Evolutionary conservation across 2,113 vertebrate genomes (phyloP), one percentile per base, ranked within the genome.

Genomic region (Sula dactylatra): DNA sequence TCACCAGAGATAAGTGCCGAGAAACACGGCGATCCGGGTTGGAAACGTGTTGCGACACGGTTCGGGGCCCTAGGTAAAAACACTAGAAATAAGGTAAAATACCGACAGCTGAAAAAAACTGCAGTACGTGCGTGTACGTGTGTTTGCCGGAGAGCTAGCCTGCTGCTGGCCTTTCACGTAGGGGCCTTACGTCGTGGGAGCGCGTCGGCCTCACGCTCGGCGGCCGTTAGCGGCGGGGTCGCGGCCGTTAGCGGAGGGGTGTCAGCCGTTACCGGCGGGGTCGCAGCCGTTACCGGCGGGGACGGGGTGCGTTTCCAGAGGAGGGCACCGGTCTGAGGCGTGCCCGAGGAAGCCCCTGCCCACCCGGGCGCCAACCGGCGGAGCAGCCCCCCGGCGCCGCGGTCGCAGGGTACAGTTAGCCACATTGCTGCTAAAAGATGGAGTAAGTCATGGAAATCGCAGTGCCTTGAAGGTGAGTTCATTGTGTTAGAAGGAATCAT

Each of bases 101-200:
- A 4, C 25, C 1, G 2, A 7, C 9, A 32, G 62, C 34, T 5
- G 44, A 3, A 3, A 11, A 1, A 1, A 1, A 0, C 4, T 5
- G 49, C 67, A 1, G 1, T n/a, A 7, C 3, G 31, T 1, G 65
- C 10, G 36, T 24, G 20, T 5, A 11, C 5, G 24, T 9, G 36
- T 32, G 27, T 17, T 16, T 16, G 16, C 10, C 7, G 42, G 31
- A 31, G 10, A 17, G 27, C 55, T 24, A 21, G 6, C 5, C 16
- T 17, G 15, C 40, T 29, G 32, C 0, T 13, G 13, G 44, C 16
- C 4, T n/a, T 11, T 16, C 64, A 1, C 9, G 2, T 2, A 10
- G 13, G 44, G 11, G n/a, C 47, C 64, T 42, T 2, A 21, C 49
- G 42, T 8, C 6, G 20, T 16, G 65, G 47, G 65, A 18, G 15